Evolutionary conservation across 2,113 vertebrate genomes (phyloP).

Genomic region (Toxotes jaculatrix): DNA sequence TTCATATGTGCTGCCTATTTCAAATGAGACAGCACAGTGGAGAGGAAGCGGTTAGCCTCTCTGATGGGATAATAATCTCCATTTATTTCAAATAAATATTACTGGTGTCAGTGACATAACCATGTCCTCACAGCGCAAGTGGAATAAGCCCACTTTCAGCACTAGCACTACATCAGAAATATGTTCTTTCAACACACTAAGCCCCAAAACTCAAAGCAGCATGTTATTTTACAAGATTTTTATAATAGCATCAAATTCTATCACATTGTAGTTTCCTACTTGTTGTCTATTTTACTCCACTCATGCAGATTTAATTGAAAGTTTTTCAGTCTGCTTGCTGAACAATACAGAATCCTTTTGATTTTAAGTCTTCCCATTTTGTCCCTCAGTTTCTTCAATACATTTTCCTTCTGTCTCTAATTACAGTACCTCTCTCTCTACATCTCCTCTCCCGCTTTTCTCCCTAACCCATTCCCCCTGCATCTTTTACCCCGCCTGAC

Average conservation of each 20-base stretch:
- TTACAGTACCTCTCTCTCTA: neutral
- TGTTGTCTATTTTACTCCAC: neutral
- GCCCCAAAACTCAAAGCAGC: neutral
- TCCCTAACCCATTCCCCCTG: neutral
- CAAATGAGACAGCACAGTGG: constrained; percentile 16
- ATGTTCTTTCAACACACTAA: neutral
- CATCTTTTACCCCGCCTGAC: constrained; percentile 39
- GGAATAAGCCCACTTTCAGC: neutral
- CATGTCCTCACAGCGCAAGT: neutral
- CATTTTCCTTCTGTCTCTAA: neutral
- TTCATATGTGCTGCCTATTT: constrained; percentile 34
- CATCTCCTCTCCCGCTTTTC: neutral
- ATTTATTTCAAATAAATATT: constrained; percentile 44
- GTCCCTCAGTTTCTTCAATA: neutral
- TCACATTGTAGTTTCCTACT: neutral
- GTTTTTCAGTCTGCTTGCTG: neutral
- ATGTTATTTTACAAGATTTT: neutral
- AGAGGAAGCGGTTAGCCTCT: constrained; percentile 37
- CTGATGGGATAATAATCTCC: constrained; percentile 40
- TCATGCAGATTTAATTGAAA: neutral
- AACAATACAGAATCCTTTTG: neutral
- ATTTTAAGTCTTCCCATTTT: neutral
- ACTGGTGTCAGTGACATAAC: constrained; percentile 17
- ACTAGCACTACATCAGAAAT: neutral
- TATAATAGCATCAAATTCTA: neutral